Conservation (phyloP, 2,113 vertebrate species). For the Scatophagus argus region DNA sequence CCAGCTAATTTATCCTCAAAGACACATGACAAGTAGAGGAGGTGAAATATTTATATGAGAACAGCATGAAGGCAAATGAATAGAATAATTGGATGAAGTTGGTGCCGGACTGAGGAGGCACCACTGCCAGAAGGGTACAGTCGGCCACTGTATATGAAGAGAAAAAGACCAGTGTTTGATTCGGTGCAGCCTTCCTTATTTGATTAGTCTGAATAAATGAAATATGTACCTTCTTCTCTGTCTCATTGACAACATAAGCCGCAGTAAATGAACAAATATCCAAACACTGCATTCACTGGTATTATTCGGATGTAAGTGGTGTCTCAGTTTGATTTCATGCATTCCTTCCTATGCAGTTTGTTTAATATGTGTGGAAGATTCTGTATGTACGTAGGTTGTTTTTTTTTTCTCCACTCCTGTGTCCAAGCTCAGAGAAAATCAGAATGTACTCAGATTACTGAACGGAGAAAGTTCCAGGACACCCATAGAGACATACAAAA, state of each 20-base stretch:
- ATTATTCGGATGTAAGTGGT: slow-evolving; percentile 1
- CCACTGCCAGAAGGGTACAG: slow-evolving; percentile 22
- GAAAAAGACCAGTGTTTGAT: slow-evolving; percentile 1
- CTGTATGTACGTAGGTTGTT: background rate
- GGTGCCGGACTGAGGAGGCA: slow-evolving; percentile 33
- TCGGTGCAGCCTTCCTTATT: background rate
- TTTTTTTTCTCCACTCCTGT: background rate
- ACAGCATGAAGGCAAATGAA: slow-evolving; percentile 61
- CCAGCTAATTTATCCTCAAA: slow-evolving; percentile 45
- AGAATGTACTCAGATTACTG: slow-evolving; percentile 64
- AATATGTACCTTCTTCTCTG: slow-evolving; percentile 6
- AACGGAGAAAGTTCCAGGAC: slow-evolving; percentile 49
- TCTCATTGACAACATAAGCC: background rate
- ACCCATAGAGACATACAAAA: slow-evolving; percentile 61
- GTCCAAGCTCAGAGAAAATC: slow-evolving; percentile 9
- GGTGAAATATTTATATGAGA: slow-evolving; percentile 58
- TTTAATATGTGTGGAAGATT: background rate
- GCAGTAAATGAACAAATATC: background rate
- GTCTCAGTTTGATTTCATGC: background rate
- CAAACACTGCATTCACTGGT: background rate
- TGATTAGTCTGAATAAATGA: slow-evolving; percentile 8
- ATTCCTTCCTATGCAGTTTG: background rate
- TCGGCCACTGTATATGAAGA: slow-evolving; percentile 1
- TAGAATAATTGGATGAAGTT: slow-evolving; percentile 51
- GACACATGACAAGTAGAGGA: slow-evolving; percentile 56